Evolutionary conservation across 2,888 invertebrate species (phyloP), one percentile per base, ranked within the genome.

Genomic region (Trichogramma evanescens): DNA sequence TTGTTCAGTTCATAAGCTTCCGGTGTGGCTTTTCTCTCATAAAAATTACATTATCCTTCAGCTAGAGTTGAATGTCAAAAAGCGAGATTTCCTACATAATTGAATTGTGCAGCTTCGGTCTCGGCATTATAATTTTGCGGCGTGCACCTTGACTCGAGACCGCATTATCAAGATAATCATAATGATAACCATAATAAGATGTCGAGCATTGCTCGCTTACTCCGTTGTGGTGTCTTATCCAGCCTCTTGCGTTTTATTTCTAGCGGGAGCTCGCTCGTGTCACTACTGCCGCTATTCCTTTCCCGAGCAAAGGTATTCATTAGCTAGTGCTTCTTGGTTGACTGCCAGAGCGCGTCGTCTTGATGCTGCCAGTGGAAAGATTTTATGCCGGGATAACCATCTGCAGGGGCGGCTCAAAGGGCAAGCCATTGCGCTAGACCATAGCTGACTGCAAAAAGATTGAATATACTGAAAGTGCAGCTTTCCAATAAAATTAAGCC

Each of bases 311-410:
- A 26, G 66, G 62, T 64, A 67, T 69, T 72, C 71, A 69, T 71
- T 71, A 71, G 70, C 66, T 26, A 26, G 26, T 26, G 26, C 26
- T 70, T 72, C 71, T 71, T 72, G 71, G 72, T 72, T 67, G 66
- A 66, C 64, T 70, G 71, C 72, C 73, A 72, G 67, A 53, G 63
- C 26, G 26, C 65, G 68, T 65, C 65, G 63, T 57, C 60, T 62
- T 26, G 10, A 9, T 5, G 13, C 9, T 9, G 4, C 4, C 26
- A 26, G 26, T 26, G 3, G 41, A 39, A 65, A 69, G 70, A 73
- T 72, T 69, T 69, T 66, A 66, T 60, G 64, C 61, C 58, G 55
- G 68, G 69, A 70, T 71, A 71, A 71, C 63, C 62, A 66, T 64
- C 65, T 69, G 66, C 26, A 26, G 26, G 26, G 26, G 26, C 3